Base-by-base conservation (phyloP, 1,140 invertebrate genomes). In the Lasioglossum albipes region DNA sequence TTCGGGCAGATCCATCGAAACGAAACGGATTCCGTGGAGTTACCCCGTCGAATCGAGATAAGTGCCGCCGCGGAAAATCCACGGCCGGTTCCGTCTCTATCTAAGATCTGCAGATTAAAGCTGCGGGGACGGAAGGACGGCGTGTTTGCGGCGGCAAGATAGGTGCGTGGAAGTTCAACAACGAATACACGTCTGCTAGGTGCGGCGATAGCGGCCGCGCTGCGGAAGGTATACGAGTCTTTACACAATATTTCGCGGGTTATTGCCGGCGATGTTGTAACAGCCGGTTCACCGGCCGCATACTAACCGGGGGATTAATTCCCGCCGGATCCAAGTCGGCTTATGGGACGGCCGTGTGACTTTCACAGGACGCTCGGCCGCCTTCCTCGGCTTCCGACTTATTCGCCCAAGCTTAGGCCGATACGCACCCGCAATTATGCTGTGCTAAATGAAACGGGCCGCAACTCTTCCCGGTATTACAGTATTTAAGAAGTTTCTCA, bases 291-390 rank as follows among this genome's bases (percentile, higher is more conserved):
- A 65, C 84, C 77, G 65, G 72, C 73, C 66, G 87, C 87, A 88
- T 88, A 88, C 87, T 84, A 88, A 88, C 84, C 75, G 79, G 62
- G 59, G 87, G 87, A 88, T 88, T 88, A 88, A 88, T 86, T 88
- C 65, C 52, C 52, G 54, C 45, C 65, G 36, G 71, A 61, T 57
- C 61, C 45, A 71, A 78, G 75, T 61, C 79, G 74, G 70, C 83
- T 75, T 76, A 79, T 45, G 20, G 41, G 7, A 9, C 18, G 27
- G 27, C 69, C 22, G 45, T 42, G 70, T 67, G 70, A 74, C 70
- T 74, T 79, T 79, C 74, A 62, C 41, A 20, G 49, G 62, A 65
- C 67, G 45, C 20, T 57, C 66, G 7, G 42, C 20, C 10, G 66
- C n/a, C 45, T 49, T 49, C 13, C 45, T 13, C 22, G 41, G 68